Base-by-base conservation (phyloP, 2,888 invertebrate species). In the Pyrochroa serraticornis region DNA sequence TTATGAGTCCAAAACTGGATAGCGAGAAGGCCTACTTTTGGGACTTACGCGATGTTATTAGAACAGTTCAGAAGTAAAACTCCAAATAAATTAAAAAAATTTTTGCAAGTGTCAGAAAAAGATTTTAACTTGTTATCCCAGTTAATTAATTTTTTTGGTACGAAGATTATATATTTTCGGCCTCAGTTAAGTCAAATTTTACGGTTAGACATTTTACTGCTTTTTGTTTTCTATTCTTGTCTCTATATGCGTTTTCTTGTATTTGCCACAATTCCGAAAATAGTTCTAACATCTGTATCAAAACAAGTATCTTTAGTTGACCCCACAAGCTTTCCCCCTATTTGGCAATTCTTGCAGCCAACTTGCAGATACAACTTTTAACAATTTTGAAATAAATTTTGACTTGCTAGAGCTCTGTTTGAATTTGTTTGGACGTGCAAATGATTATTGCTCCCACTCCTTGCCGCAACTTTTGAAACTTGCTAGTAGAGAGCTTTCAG, bases 241-340 rank as follows among this genome's bases (percentile, higher is more conserved):
- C 43, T 51, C 31, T 51, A 51, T 6, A 51, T 44, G 42, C 43
- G 33, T 42, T 3, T 34, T 51, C 43, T 51, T n/a, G n/a, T 3
- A 43, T 51, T 44, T 51, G 51, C 51, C 51, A 51, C 51, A 51
- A 43, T 13, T 51, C 44, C 34, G 51, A 35, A 51, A 44, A 44
- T 44, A 8, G 3, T 51, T 51, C 51, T 10, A 44, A 51, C 32
- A 44, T 44, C 14, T 43, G 34, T 44, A 51, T 51, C 34, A 51
- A 51, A n/a, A 6, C 22, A 51, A 34, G 35, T 51, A 43, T 44
- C 35, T 35, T 51, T 14, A 36, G 43, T 44, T 43, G 44, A 34
- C 51, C 51, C 42, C 36, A 43, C 36, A 51, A 42, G 44, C 36
- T 44, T 51, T 44, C 44, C 51, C 13, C 43, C 51, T 22, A 50